Base-by-base conservation (phyloP, 2,888 invertebrate genomes). In the Lasioglossum marginatum region DNA sequence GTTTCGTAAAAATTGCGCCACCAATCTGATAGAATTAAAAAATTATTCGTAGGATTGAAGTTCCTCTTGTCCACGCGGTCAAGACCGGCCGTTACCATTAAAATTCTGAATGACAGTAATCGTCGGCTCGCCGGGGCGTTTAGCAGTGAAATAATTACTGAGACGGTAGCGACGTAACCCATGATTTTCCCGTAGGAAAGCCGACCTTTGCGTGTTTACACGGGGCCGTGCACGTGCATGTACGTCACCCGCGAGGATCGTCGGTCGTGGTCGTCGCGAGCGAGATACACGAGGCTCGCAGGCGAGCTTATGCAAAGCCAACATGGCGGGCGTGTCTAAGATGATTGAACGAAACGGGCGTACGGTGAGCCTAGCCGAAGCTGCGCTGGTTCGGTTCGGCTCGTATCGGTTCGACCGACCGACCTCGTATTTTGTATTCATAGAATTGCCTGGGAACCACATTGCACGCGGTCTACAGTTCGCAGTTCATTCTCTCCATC, bases 361-460 rank as follows among this genome's bases (percentile, higher is more conserved):
- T 52, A 52, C 52, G 23, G 52, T 6, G 52, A 52, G 52, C 23
- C 52, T 52, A 2, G 19, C 52, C 52, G 52, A 52, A 52, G 10
- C 23, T n/a, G 52, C 10, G 52, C 52, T 52, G 52, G 52, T 52
- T 52, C 90, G 83, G 88, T 87, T 80, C 78, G 77, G 16, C 14
- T 27, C 60, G 60, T 27, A 31, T 63, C 84, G 86, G 66, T 80
- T 68, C 88, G 85, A 87, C 84, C 86, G 89, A 81, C 88, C 92
- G 92, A 93, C 93, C 92, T 93, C 93, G 93, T 93, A 94, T 94
- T 94, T 94, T 90, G 93, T 94, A 94, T 94, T 94, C 94, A 94
- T 93, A 94, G 93, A 93, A 93, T 92, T 92, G 92, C 93, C 91
- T 91, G 90, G 90, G 90, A 91, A 91, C 90, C 82, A 71, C 66